Base-by-base conservation (phyloP, 2,888 invertebrate species). In the Drosophila greeni region DNA sequence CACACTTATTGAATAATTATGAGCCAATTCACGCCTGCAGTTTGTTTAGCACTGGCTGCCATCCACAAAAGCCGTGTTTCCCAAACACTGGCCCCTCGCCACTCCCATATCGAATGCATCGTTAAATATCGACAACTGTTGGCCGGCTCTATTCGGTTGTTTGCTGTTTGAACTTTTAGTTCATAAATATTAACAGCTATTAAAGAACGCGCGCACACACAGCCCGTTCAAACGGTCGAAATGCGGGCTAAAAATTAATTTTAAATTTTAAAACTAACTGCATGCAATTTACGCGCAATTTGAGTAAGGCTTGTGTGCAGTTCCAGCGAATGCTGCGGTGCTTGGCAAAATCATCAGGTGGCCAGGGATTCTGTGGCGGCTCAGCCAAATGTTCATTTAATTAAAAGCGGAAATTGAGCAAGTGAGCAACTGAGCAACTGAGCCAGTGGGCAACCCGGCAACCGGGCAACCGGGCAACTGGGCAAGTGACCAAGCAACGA, bases 331-430 rank as follows among this genome's bases (percentile, higher is more conserved):
- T 33, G 49, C 16, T 57, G 57, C 51, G 57, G 14, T 26, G 26
- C n/a, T 3, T 1, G 20, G 34, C 34, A 31, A 37, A 24, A 45
- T 24, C 66, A 47, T 58, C 73, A 72, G 73, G 71, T 70, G 67
- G 53, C 45, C 33, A 12, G 24, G 42, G 34, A 49, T 23, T 51
- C 51, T 16, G 39, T 33, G 54, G 24, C 23, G 48, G 34, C 64
- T 37, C 49, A 24, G 59, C 49, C 71, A 81, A 85, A 82, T 84
- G 84, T 66, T 70, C 80, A 73, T 82, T 84, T 82, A 82, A 82
- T 82, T 85, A 82, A 85, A 85, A 74, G 59, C 85, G 82, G 84
- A 82, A 85, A 85, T 85, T 82, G 82, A 74, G 79, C 68, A 69
- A 82, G 76, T 79, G 80, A 82, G 67, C 70, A 72, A 66, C 18